These are phyloP conservation scores for Arizona elegans DNA, from an alignment of 2,113 vertebrate species.

Conservation along the genomic window DNA sequence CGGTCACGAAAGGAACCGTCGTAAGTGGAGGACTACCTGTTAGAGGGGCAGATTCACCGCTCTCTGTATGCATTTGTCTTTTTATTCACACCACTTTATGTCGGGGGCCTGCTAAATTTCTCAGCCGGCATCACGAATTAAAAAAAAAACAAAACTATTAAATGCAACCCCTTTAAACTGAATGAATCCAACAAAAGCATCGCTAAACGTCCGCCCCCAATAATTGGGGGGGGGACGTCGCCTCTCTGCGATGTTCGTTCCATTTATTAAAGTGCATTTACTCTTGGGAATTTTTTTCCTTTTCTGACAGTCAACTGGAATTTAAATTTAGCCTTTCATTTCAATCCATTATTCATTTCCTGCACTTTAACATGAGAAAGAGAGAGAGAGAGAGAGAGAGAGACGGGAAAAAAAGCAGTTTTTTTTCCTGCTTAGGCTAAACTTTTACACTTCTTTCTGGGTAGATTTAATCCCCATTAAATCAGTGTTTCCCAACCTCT, in stretches of 20 bases:
- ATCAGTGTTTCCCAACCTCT: no score
- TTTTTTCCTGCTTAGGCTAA: background rate
- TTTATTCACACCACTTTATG: background rate
- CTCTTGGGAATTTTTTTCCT: background rate
- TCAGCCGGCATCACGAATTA: background rate
- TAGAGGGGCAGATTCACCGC: no score
- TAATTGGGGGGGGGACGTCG: no score
- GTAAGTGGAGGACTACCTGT: no score
- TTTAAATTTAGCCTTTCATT: background rate
- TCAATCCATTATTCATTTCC: background rate
- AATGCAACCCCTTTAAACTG: background rate
- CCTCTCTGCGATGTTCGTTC: background rate
- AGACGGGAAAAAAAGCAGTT: background rate
- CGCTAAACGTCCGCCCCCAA: background rate
- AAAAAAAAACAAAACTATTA: background rate
- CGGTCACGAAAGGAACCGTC: no score
- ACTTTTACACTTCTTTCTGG: background rate
- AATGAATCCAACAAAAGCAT: background rate
- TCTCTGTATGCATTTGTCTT: background rate
- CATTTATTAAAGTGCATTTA: background rate
- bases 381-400: background rate
- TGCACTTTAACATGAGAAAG: background rate
- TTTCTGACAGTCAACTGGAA: background rate
- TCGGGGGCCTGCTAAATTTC: background rate
- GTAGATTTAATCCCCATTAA: background rate